A percentile compares a stretch with the other conserved stretches of the same genome.
These are phyloP conservation scores for Polietes domitor DNA, from an alignment of 2,888 invertebrate genomes.

Conservation along the genomic window DNA sequence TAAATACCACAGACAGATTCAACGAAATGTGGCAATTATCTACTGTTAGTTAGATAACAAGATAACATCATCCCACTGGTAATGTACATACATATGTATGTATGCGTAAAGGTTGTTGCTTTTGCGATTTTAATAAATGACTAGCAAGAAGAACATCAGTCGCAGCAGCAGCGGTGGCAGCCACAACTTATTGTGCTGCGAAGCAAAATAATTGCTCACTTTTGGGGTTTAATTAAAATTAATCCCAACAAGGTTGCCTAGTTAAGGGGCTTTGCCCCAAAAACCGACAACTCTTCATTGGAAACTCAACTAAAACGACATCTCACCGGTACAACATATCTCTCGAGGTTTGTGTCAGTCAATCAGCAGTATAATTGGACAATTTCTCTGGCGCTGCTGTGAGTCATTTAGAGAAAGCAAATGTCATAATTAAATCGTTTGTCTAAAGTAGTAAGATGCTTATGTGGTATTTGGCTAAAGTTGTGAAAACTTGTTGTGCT, in stretches of 20 bases:
- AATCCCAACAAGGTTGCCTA: background rate
- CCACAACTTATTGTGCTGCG: background rate
- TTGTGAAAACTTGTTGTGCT: no score
- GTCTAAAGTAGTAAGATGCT: no score
- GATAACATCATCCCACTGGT: background rate
- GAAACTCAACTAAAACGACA: background rate
- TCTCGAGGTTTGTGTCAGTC: slow-evolving; percentile 5
- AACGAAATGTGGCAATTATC: background rate
- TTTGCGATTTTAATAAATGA: background rate
- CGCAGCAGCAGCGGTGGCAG: no score
- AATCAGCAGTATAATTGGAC: background rate
- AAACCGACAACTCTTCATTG: background rate
- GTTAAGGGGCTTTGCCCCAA: background rate
- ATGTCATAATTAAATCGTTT: background rate
- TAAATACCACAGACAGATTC: slow-evolving; percentile 12
- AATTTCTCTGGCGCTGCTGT: background rate
- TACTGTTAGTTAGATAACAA: background rate
- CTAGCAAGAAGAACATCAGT: background rate
- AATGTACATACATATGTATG: background rate
- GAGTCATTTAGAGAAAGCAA: background rate
- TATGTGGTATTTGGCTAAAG: no score
- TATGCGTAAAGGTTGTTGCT: no score
- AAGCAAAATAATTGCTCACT: slow-evolving; percentile 11
- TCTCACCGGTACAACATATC: no score
- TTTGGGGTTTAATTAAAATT: slow-evolving; percentile 14